Evolutionary conservation across 2,797 vertebrate genomes (phyloP), one percentile per base, ranked within the genome.

Genomic region (Lutjanus argentimaculatus): DNA sequence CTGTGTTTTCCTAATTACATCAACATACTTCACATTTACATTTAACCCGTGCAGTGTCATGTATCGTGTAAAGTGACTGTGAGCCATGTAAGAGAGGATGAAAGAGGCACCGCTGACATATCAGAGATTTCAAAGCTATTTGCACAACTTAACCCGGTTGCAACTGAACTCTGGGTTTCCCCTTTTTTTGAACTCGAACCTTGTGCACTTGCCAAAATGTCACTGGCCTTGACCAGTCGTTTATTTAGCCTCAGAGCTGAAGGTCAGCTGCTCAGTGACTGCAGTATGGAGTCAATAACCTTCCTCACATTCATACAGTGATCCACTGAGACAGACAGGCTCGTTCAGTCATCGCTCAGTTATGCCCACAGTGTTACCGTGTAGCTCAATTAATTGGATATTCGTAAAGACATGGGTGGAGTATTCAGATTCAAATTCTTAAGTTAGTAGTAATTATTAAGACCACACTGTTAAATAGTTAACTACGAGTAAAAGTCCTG

Each of bases 141-240:
- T 77, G 46, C 45, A 66, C 49, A 77, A 59, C 66, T 65, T 42
- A 45, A 58, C 5, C 74, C 10, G 53, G 48, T 63, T 72, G 46
- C 19, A 62, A 63, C 48, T 61, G 46, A 80, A 75, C 67, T 69
- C 70, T 72, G 69, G 75, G 62, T 30, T 80, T 77, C 36, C 21
- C 79, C 64, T 9, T 61, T 57, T 56, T 62, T 51, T 80, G 19
- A 81, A 69, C 59, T 57, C 0, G 7, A 77, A 46, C 43, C 15
- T 17, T 53, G 14, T 46, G 30, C 67, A 25, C 49, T 80, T 72
- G 57, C 70, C 57, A 63, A 65, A 52, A 48, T 63, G 15, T 68
- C 40, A 25, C 56, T 21, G 12, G 63, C 63, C 67, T 83, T 67
- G 67, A n/a, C 43, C 11, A 6, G 40, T 8, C 30, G 57, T 67